Base-by-base conservation (phyloP, 1,140 invertebrate genomes). In the Drosophila rufa region DNA sequence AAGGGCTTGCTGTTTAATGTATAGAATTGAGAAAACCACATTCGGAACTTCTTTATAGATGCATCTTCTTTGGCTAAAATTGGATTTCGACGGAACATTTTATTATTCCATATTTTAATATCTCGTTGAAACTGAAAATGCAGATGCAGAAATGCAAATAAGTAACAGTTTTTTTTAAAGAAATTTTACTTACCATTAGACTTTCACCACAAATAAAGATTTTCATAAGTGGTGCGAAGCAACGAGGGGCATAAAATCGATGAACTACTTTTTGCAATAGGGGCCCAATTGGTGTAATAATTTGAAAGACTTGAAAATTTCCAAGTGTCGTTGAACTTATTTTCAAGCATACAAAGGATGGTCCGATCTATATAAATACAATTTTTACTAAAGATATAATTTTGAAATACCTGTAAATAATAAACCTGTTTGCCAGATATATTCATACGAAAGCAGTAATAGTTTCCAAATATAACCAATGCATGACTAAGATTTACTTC, bases 1-100 rank as follows among this genome's bases (percentile, higher is more conserved):
- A 76, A 95, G 12, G 93, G 92, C 0, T 95, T 95, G 93, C 97
- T 98, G 62, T 96, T 95, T 55, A 95, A 94, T 0, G 96, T 96
- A 90, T 98, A 99, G 92, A 98, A 99, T 91, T 98, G 97, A 1
- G 94, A 94, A 91, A 95, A 98, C 98, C 97, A 99, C 25, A 95
- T 93, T 7, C 98, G 93, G 91, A 97, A 97, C 15, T 94, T 94
- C 3, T 94, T 93, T 1, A 98, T 95, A 0, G 95, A 93, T 19
- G 94, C 94, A 86, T 98, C 98, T 79, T 97, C 96, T 71, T 95
- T 95, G 1, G 97, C 95, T 33, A 98, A 93, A 1, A 96, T 75
- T 0, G 98, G 97, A 30, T 95, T 95, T 48, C 94, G 94, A 0
- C 96, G 92, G 91, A 95, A 98, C 43, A 94, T 94, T 87, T 98